phyloP scores from a whole-genome alignment of 2,888 invertebrate species.

The Pollenia angustigena region DNA sequence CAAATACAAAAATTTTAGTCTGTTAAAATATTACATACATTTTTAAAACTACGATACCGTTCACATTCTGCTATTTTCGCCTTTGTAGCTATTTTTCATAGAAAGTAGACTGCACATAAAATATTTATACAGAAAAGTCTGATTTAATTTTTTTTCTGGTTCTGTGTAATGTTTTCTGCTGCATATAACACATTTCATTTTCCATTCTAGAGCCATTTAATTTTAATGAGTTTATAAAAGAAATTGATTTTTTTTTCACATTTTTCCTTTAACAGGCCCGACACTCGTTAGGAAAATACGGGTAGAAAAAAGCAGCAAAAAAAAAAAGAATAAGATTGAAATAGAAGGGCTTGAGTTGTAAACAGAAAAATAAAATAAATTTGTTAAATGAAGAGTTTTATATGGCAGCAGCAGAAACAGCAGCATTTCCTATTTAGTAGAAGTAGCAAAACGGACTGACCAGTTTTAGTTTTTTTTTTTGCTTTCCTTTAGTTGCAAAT shows the following conservation, averaged over 20 bases:
- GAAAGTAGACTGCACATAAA: conserved; percentile 32
- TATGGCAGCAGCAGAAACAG: conserved; percentile 40
- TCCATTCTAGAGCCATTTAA: conserved; percentile 77
- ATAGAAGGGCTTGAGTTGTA: conserved; percentile 11
- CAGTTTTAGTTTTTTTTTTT: background rate
- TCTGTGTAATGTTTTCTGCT: conserved; percentile 32
- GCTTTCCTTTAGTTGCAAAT: conserved; percentile 1
- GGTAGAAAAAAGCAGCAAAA: conserved; percentile 6
- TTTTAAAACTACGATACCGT: too few relatives aligned
- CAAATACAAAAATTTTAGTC: too few relatives aligned
- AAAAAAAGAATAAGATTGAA: background rate
- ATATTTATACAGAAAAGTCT: conserved; percentile 60
- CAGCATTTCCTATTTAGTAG: background rate
- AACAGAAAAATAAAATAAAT: conserved; percentile 29
- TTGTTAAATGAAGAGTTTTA: conserved; percentile 39
- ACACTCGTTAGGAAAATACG: conserved; percentile 7
- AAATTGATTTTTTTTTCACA: conserved; percentile 77
- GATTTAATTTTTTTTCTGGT: conserved; percentile 15
- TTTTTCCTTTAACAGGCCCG: conserved; percentile 22
- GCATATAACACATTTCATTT: conserved; percentile 54
- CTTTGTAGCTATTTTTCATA: background rate
- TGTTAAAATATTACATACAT: too few relatives aligned
- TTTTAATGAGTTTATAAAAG: conserved; percentile 80
- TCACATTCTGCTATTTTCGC: background rate
- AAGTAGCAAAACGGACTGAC: conserved; percentile 17